phyloP scores from a whole-genome alignment of 1,140 invertebrate genomes.

The Macrobrachium rosenbergii region DNA sequence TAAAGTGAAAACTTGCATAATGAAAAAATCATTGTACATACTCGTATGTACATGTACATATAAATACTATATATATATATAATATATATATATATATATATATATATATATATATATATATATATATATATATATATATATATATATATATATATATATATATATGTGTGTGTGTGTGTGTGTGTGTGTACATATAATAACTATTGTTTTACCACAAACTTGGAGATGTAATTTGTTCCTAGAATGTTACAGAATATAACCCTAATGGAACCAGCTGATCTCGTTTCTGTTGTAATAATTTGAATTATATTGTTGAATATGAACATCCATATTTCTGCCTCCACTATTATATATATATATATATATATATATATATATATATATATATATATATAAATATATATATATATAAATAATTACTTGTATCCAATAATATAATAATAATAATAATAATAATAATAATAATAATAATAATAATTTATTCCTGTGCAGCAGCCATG shows the following conservation, averaged over 20 bases:
- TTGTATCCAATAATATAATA: not conserved
- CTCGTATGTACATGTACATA: not conserved
- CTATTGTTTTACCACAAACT: slow-evolving; percentile 12
- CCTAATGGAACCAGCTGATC: too few relatives aligned
- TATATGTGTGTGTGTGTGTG: slow-evolving; percentile 39
- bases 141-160: not conserved
- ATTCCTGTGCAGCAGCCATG: not conserved
- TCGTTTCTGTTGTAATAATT: too few relatives aligned
- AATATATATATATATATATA: slow-evolving; percentile 10
- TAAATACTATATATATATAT: slow-evolving; percentile 3
- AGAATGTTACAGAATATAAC: too few relatives aligned
- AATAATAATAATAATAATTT: too few relatives aligned
- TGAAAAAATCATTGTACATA: too few relatives aligned
- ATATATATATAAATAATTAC: not conserved
- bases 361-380: not conserved
- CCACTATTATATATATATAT: too few relatives aligned
- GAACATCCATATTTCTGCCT: not conserved
- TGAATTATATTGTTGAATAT: not conserved
- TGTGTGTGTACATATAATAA: slow-evolving; percentile 37
- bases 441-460: too few relatives aligned
- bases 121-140: not conserved
- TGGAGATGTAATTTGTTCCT: slow-evolving; percentile 22
- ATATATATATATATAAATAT: not conserved
- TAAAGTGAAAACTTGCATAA: too few relatives aligned
- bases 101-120: not conserved